These are phyloP conservation scores for Melanogrammus aeglefinus DNA, from an alignment of 2,797 vertebrate species.

Conservation along the genomic window DNA sequence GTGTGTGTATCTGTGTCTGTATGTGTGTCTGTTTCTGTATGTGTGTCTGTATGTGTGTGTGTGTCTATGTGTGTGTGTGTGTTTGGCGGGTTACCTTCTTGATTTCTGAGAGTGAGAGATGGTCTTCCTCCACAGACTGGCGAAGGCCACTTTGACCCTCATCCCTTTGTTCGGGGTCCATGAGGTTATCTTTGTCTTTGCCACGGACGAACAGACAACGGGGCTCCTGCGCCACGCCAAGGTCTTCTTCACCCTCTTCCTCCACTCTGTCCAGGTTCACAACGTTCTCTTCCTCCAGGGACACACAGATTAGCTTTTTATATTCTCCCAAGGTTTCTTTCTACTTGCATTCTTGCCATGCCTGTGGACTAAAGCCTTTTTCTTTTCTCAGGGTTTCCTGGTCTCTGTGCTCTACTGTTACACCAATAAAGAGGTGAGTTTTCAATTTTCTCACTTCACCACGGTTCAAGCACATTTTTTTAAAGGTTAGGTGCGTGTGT, in stretches of 20 bases:
- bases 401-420: conserved; percentile 84
- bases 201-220: conserved; percentile 78
- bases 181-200: conserved; percentile 81
- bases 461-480: no score
- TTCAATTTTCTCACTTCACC: no score
- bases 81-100: not conserved
- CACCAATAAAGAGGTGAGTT: conserved; percentile 80
- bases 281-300: no score
- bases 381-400: conserved; percentile 73
- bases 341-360: conserved; percentile 8
- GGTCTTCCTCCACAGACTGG: conserved; percentile 62
- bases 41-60: no score
- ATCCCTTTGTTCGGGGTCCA: conserved; percentile 83
- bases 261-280: conserved; percentile 82
- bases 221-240: conserved; percentile 78
- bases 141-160: conserved; percentile 82
- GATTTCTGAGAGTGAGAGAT: not conserved
- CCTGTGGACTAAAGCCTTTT: not conserved
- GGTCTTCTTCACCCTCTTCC: conserved; percentile 80
- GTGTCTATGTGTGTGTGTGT: no score
- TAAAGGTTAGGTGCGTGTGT: no score
- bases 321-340: not conserved
- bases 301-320: no score
- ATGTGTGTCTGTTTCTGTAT: no score
- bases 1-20: no score